Conservation (phyloP, 2,888 invertebrate species). For the Lasioglossum villosulum region DNA sequence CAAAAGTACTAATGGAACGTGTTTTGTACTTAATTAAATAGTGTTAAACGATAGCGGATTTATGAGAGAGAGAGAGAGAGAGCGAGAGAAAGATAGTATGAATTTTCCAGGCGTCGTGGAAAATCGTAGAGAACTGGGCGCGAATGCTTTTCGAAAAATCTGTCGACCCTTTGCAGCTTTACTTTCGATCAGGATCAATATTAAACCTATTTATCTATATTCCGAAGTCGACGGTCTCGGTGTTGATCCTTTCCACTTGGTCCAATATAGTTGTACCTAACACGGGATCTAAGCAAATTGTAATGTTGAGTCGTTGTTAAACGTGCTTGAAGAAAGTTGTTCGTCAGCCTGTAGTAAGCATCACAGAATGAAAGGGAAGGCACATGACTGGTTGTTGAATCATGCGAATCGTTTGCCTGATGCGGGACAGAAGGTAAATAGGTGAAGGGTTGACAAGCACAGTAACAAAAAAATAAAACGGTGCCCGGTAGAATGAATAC, state of each 20-base stretch:
- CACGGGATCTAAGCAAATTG: neutral
- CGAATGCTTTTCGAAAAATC: slow-evolving; percentile 19
- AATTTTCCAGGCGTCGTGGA: slow-evolving; percentile 18
- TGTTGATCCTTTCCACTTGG: slow-evolving; percentile 2
- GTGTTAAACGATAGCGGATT: slow-evolving; percentile 68
- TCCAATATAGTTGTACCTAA: neutral
- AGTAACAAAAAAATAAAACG: neutral
- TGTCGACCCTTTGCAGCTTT: slow-evolving; percentile 30
- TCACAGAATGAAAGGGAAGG: neutral
- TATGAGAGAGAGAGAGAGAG: slow-evolving; percentile 14
- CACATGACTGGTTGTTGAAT: neutral
- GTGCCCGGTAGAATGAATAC: neutral
- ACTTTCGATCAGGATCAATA: slow-evolving; percentile 23
- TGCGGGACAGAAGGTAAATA: slow-evolving; percentile 16
- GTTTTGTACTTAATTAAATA: slow-evolving; percentile 84
- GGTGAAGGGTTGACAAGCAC: slow-evolving; percentile 17
- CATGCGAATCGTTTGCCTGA: neutral
- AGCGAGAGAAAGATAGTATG: neutral
- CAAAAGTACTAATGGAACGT: slow-evolving; percentile 72
- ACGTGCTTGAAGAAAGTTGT: neutral
- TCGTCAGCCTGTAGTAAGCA: neutral
- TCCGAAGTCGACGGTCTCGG: neutral
- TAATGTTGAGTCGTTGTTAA: neutral
- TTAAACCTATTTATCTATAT: neutral
- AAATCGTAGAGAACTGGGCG: slow-evolving; percentile 17